Evolutionary conservation across 2,797 vertebrate genomes (phyloP), one percentile per base, ranked within the genome.

Genomic region (Hafferia zeledoni): DNA sequence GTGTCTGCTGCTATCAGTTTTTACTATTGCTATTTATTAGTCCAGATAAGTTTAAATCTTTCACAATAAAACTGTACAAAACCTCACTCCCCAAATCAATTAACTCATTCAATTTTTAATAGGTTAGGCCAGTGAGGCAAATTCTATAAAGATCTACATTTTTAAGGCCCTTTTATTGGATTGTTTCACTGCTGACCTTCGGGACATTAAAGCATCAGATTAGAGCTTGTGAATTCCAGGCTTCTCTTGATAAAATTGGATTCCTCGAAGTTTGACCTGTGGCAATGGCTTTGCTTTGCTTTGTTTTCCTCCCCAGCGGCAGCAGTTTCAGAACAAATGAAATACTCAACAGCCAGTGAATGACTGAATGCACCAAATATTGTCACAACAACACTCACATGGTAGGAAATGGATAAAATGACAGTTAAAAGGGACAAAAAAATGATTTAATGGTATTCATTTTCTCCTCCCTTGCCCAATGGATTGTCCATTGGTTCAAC

Each of bases 241-340:
- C 89, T 96, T 92, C 83, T 88, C 64, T 23, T 90, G 93, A 76
- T 76, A 88, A 91, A 97, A 96, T 78, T 94, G 89, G 76, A 95
- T 96, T 95, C 89, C 61, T 91, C 83, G 57, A 88, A 93, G 83
- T 83, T 4, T 95, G 94, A 95, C 95, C 86, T 74, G 87, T 83
- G 92, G 93, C 93, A 94, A 89, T n/a, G 61, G 89, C 79, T 96
- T 87, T 90, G 91, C 89, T 92, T 93, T 90, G 37, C 70, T 90
- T 84, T 87, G 53, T 43, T 92, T 78, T 86, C 84, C 65, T 89
- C 69, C 69, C 92, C 69, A 83, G 85, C 0, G 11, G 93, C 91
- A 89, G 94, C 72, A 71, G 57, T 80, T 89, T 83, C 69, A 85
- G 64, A 83, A 93, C 44, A 94, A 94, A 93, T 83, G 68, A 80